Conservation (phyloP, 2,113 vertebrate species). For the Scartelaos histophorus region DNA sequence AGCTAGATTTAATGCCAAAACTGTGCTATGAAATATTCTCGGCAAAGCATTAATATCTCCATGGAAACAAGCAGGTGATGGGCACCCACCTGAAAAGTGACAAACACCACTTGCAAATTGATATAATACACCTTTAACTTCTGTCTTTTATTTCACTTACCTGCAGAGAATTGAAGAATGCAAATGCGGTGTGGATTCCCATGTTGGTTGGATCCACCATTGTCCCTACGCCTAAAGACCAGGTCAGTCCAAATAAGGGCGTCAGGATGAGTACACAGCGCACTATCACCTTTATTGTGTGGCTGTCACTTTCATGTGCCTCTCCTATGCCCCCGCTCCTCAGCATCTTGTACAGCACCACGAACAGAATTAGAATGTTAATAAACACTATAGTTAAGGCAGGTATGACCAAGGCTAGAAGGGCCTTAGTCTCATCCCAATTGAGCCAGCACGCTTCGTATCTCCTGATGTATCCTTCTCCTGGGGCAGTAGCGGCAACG, state of each 20-base stretch:
- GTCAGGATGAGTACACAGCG: constrained; percentile 85
- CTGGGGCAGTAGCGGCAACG: constrained; percentile 75
- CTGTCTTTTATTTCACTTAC: not conserved
- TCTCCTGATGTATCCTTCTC: constrained; percentile 55
- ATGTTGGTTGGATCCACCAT: constrained; percentile 47
- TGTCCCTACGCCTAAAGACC: constrained; percentile 83
- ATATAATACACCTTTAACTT: no score
- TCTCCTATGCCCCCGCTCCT: constrained; percentile 71
- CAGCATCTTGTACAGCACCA: constrained; percentile 81
- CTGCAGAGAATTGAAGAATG: constrained; percentile 75
- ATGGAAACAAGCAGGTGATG: no score
- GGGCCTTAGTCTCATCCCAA: constrained; percentile 78
- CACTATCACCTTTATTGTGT: constrained; percentile 76
- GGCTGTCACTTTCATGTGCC: constrained; percentile 62
- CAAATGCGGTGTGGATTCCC: constrained; percentile 81
- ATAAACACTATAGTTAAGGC: constrained; percentile 67
- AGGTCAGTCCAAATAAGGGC: constrained; percentile 87
- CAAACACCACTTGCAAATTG: no score
- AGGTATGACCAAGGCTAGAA: constrained; percentile 81
- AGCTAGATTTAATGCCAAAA: no score
- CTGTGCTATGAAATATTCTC: no score
- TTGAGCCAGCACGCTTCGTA: constrained; percentile 80
- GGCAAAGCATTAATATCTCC: no score
- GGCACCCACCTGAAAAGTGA: no score
- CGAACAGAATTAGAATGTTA: constrained; percentile 76